Conservation (phyloP, 2,888 invertebrate genomes). For the Amblyjoppa proteus region DNA sequence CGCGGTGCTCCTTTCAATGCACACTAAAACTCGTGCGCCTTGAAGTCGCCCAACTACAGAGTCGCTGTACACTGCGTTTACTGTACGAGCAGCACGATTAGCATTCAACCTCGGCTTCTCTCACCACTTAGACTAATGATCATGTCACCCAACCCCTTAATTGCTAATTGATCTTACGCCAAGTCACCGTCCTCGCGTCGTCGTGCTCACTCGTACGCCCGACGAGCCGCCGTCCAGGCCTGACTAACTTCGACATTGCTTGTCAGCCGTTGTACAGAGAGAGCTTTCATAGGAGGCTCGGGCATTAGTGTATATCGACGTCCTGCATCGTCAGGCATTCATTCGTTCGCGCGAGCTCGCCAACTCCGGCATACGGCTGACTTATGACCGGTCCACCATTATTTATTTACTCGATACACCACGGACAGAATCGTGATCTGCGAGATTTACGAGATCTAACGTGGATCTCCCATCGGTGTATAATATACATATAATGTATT, state of each 20-base stretch:
- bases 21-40: not conserved
- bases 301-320: slow-evolving; percentile 29
- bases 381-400: slow-evolving; percentile 61
- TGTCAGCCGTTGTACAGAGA: slow-evolving; percentile 30
- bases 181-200: slow-evolving; percentile 61
- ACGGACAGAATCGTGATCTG: slow-evolving; percentile 55
- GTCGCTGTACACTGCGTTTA: not conserved
- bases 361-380: slow-evolving; percentile 33
- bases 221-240: not conserved
- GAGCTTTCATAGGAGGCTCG: slow-evolving; percentile 37
- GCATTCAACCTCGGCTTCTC: slow-evolving; percentile 66
- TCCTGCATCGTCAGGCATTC: slow-evolving; percentile 44
- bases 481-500: slow-evolving; percentile 13
- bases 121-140: slow-evolving; percentile 74
- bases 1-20: not conserved
- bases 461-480: slow-evolving; percentile 15
- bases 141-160: slow-evolving; percentile 78
- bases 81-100: slow-evolving; percentile 45
- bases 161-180: slow-evolving; percentile 80
- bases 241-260: slow-evolving; percentile 19
- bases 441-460: slow-evolving; percentile 61
- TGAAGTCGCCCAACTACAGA: not conserved
- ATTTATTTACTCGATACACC: slow-evolving; percentile 61
- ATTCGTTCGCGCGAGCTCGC: slow-evolving; percentile 47
- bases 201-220: not conserved